Conservation (phyloP, 2,797 vertebrate species). For the Sebastes trivittatus region DNA sequence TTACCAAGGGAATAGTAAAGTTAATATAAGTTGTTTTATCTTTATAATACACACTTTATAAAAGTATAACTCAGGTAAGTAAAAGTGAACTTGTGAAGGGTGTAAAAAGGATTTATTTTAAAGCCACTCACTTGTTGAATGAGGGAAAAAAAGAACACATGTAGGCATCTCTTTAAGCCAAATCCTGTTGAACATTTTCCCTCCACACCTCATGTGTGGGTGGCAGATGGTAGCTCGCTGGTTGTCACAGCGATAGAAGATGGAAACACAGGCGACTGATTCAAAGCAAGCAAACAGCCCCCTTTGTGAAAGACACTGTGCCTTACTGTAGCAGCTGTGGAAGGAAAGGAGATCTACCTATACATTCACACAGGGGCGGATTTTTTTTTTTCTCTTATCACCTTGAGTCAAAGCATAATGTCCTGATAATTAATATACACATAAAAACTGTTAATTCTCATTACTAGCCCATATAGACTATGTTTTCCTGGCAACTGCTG, state of each 20-base stretch:
- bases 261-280: slow-evolving; percentile 56
- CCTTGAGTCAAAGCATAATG: neutral
- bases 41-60: neutral
- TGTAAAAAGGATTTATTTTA: neutral
- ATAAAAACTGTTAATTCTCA: neutral
- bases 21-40: slow-evolving; percentile 27
- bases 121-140: slow-evolving; percentile 32
- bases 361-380: neutral
- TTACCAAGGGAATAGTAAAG: slow-evolving; percentile 14
- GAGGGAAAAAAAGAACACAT: slow-evolving; percentile 12
- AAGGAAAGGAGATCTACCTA: neutral
- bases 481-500: neutral
- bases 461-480: neutral
- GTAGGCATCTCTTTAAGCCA: slow-evolving; percentile 25
- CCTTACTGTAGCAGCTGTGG: slow-evolving; percentile 12
- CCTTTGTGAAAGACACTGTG: slow-evolving; percentile 23
- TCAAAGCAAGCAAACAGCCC: slow-evolving; percentile 56
- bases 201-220: slow-evolving; percentile 58
- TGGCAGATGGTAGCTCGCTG: slow-evolving; percentile 64
- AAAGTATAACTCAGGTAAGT: neutral
- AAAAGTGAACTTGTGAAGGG: neutral
- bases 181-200: slow-evolving; percentile 39
- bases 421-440: neutral
- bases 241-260: slow-evolving; percentile 60
- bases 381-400: neutral